Conservation (phyloP, 2,888 invertebrate species). For the Drosophila mettleri region DNA sequence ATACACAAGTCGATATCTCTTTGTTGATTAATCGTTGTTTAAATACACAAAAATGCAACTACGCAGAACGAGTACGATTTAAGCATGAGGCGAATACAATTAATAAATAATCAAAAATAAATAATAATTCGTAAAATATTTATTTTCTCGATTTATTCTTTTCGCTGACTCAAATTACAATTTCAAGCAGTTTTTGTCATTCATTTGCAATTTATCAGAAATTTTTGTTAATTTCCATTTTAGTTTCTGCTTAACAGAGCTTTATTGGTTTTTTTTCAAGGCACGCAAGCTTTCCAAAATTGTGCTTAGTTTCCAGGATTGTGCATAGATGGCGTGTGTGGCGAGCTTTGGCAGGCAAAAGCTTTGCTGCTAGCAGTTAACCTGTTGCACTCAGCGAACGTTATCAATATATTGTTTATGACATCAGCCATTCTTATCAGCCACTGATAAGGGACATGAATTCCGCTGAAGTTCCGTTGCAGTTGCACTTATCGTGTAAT, state of each 20-base stretch:
- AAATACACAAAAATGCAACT: constrained; percentile 36
- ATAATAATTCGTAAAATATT: constrained; percentile 9
- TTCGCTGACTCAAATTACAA: constrained; percentile 30
- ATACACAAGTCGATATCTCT: constrained; percentile 4
- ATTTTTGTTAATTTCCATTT: constrained; percentile 29
- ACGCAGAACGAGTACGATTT: constrained; percentile 34
- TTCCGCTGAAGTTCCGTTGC: constrained; percentile 10
- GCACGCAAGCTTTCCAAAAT: constrained; percentile 24
- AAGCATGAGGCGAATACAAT: constrained; percentile 34
- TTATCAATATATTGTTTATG: not conserved
- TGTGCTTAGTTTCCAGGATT: constrained; percentile 41
- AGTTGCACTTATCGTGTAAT: constrained; percentile 16
- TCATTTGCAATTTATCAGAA: constrained; percentile 35
- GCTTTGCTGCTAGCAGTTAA: constrained; percentile 22
- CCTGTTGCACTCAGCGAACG: constrained; percentile 36
- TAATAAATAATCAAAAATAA: too few relatives aligned
- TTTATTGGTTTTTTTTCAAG: constrained; percentile 34
- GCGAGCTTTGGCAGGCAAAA: constrained; percentile 42
- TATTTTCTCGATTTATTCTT: not conserved
- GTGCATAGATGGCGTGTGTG: constrained; percentile 44
- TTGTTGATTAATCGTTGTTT: constrained; percentile 32
- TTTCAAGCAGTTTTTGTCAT: constrained; percentile 34
- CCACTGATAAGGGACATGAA: constrained; percentile 29
- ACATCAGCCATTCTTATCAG: constrained; percentile 29
- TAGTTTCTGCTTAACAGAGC: constrained; percentile 14